Conservation (phyloP, 2,113 vertebrate species). For the Saguinus midas region DNA sequence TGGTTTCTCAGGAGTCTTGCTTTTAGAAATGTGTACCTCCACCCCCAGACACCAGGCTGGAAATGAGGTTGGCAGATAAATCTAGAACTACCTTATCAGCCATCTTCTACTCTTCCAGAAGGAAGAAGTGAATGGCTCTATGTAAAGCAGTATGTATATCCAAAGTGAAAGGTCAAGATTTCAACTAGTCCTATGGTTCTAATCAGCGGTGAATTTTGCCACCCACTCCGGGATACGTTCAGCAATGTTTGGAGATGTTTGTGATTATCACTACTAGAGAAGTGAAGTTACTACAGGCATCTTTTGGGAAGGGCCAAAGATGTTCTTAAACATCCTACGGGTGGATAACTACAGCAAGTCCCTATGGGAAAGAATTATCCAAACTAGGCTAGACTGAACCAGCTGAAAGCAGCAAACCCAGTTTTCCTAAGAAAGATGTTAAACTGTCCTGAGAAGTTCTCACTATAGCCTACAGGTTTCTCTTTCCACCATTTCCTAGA, state of each 20-base stretch:
- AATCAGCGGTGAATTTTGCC: neutral
- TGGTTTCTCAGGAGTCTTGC: neutral
- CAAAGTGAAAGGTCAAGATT: neutral
- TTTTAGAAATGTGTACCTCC: neutral
- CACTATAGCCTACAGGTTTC: neutral
- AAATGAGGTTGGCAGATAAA: neutral
- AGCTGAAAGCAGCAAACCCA: neutral
- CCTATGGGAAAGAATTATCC: neutral
- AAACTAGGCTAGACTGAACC: neutral
- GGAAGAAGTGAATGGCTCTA: neutral
- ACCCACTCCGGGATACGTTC: neutral
- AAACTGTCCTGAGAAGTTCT: neutral
- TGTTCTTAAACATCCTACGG: neutral
- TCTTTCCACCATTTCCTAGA: neutral
- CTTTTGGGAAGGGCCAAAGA: neutral
- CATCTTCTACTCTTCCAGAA: neutral
- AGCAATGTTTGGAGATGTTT: neutral
- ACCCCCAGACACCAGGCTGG: fast-evolving
- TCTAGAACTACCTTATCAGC: neutral
- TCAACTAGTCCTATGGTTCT: neutral
- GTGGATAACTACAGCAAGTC: neutral
- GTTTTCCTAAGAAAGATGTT: neutral
- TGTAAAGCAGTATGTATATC: neutral
- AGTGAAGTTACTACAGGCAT: neutral
- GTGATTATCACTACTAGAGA: neutral